Conservation (phyloP, 2,113 vertebrate genomes). For the Mustelus asterias region DNA sequence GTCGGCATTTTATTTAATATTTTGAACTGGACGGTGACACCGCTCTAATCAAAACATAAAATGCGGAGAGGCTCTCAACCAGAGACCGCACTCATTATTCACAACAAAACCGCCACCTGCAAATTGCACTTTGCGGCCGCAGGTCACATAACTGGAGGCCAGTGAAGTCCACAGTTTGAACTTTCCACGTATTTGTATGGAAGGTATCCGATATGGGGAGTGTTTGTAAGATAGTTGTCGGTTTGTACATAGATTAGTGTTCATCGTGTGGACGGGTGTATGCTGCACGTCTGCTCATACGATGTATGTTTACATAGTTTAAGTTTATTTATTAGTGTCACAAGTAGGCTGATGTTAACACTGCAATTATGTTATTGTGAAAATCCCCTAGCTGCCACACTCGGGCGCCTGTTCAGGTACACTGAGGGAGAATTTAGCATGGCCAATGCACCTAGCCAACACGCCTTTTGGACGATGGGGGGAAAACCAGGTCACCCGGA, state of each 20-base stretch:
- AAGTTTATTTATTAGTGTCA: no score
- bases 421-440: no score
- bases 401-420: no score
- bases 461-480: no score
- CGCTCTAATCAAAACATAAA: neutral
- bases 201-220: neutral
- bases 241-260: neutral
- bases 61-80: no score
- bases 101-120: neutral
- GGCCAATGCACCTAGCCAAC: no score
- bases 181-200: neutral
- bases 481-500: no score
- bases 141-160: neutral
- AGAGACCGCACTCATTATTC: neutral
- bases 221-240: neutral
- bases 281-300: neutral
- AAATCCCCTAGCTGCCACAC: no score
- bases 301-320: neutral
- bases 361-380: no score
- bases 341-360: no score
- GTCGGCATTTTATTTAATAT: neutral
- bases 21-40: neutral
- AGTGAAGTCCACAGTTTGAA: neutral
- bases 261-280: neutral
- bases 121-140: neutral